Conservation (phyloP, 2,888 invertebrate species). For the Calameuta idolon region DNA sequence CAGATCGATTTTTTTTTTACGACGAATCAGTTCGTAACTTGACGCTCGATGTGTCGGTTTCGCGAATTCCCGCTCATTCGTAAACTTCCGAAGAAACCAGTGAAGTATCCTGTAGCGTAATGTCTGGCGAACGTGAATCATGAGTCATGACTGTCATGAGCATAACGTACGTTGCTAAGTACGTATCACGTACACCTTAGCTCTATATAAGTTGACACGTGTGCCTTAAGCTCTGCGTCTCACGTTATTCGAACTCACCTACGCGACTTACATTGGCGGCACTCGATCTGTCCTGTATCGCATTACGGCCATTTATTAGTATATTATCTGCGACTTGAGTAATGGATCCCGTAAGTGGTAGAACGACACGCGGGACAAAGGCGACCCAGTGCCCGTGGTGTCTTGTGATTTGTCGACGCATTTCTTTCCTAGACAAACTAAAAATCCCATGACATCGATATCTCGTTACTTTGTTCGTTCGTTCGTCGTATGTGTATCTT, state of each 20-base stretch:
- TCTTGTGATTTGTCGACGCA: not conserved
- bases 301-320: constrained; percentile 4
- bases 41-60: not conserved
- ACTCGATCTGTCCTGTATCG: not conserved
- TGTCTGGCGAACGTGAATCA: not conserved
- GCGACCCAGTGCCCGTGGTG: not conserved
- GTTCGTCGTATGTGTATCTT: not conserved
- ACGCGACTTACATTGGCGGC: not conserved
- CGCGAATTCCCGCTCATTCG: not conserved
- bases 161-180: not conserved
- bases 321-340: not conserved
- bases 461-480: not conserved
- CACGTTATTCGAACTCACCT: constrained; percentile 5
- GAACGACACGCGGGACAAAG: not conserved
- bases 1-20: not conserved
- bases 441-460: not conserved
- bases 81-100: not conserved
- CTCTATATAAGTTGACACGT: not conserved
- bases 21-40: not conserved
- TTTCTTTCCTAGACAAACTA: not conserved
- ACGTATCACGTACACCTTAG: not conserved
- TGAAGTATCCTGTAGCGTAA: not conserved
- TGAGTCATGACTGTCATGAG: not conserved
- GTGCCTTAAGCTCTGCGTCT: not conserved
- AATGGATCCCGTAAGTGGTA: constrained; percentile 5